Evolutionary conservation across 1,140 invertebrate genomes (phyloP), one percentile per base, ranked within the genome.

Genomic region (Calosoma granatense): DNA sequence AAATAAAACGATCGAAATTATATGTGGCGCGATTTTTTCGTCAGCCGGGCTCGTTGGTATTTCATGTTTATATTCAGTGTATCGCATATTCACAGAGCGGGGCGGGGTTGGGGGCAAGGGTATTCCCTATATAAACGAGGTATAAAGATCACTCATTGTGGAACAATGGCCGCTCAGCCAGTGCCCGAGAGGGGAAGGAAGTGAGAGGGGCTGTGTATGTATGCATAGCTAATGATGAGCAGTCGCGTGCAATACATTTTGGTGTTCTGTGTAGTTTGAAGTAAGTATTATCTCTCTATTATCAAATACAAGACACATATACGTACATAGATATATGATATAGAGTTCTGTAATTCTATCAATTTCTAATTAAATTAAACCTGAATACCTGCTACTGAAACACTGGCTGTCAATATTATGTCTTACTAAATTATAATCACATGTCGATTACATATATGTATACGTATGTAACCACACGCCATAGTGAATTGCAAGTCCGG

Each of bases 1-100:
- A 67, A 66, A 67, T 67, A 67, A 68, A 68, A 68, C 64, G 68
- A 68, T 68, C 63, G 60, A 70, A 69, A 69, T 68, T 64, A 68
- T 69, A 69, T 65, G 65, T 67, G 30, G 3, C 65, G 65, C 64
- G 60, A 68, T 67, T 70, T 70, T 70, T 70, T 67, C 64, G 66
- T 67, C 67, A 67, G 15, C 61, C 64, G 60, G 59, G 60, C 60
- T 65, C 60, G 63, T 63, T 63, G 68, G 67, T 67, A 65, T 68
- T 68, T 67, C 67, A 67, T 70, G 68, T 68, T 36, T 69, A 69
- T 67, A 69, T 69, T 63, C 67, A 57, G 51, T 57, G 56, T 57
- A 20, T 36, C 23, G 6, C 26, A 6, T 6, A 51, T 14, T 6
- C 43, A 20, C 6, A 20, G 17, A 15, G 6, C 6, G 17, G 17